phyloP scores from a whole-genome alignment of 2,888 invertebrate species.

The Nomada fabriciana region DNA sequence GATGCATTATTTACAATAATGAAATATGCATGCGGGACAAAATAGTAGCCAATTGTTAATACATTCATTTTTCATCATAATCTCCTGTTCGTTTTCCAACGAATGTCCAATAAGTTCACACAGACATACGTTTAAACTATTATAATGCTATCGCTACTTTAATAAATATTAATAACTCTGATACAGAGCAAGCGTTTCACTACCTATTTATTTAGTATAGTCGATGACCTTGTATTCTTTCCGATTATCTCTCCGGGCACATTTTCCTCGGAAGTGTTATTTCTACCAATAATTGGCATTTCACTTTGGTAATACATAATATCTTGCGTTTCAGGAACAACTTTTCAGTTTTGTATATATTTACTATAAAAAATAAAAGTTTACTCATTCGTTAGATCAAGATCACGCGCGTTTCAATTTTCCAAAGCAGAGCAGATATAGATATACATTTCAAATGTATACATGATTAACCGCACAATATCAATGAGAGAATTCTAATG shows the following conservation, averaged over 20 bases:
- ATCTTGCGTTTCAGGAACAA: neutral
- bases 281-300: slow-evolving; percentile 37
- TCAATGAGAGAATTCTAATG: neutral
- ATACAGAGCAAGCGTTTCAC: slow-evolving; percentile 78
- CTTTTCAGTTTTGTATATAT: slow-evolving; percentile 8
- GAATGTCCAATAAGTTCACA: slow-evolving; percentile 36
- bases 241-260: slow-evolving; percentile 18
- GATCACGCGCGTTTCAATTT: slow-evolving; percentile 17
- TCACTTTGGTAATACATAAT: slow-evolving; percentile 38
- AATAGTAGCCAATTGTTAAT: slow-evolving; percentile 68
- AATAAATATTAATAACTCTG: slow-evolving; percentile 80
- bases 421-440: neutral
- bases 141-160: slow-evolving; percentile 58
- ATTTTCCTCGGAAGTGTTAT: slow-evolving; percentile 6
- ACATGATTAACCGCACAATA: slow-evolving; percentile 7
- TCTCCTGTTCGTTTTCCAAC: slow-evolving; percentile 41
- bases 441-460: neutral
- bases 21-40: slow-evolving; percentile 72
- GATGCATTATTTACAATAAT: slow-evolving; percentile 77
- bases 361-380: slow-evolving; percentile 9
- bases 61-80: slow-evolving; percentile 53
- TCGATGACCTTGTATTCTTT: slow-evolving; percentile 39
- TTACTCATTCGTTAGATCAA: slow-evolving; percentile 9
- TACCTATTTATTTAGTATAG: slow-evolving; percentile 64
- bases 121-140: slow-evolving; percentile 51